Percentiles rank a stretch among this genome's conserved stretches.
Evolutionary conservation across 2,888 invertebrate species (phyloP).

Genomic region (Hypolimnas misippus): DNA sequence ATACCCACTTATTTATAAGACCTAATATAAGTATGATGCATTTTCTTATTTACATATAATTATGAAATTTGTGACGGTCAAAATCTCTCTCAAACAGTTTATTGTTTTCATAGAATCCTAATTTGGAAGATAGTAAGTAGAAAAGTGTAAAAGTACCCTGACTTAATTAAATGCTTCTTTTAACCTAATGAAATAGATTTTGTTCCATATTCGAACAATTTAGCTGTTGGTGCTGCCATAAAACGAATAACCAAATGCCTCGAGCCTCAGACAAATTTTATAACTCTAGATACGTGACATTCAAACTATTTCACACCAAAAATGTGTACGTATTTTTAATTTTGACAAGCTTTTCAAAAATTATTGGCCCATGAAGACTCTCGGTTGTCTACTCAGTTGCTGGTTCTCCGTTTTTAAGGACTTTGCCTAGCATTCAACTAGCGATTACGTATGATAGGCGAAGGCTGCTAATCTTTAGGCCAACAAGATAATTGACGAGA

Average conservation of each 20-base stretch:
- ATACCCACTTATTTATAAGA: not conserved
- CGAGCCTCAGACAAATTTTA: too few relatives aligned
- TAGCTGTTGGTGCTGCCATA: not conserved
- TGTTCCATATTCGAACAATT: not conserved
- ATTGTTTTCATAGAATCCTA: constrained; percentile 28
- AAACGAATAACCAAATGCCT: not conserved
- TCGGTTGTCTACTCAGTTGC: too few relatives aligned
- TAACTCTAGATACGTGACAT: too few relatives aligned
- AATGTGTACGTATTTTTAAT: too few relatives aligned
- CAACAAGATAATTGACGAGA: too few relatives aligned
- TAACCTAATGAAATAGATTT: constrained; percentile 10
- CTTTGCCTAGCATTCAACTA: too few relatives aligned
- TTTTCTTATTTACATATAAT: constrained; percentile 13
- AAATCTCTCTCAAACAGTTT: constrained; percentile 35
- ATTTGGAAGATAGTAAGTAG: constrained; percentile 52
- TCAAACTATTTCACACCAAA: too few relatives aligned
- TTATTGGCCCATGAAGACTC: too few relatives aligned
- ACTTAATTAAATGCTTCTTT: constrained; percentile 49
- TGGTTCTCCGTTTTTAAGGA: too few relatives aligned
- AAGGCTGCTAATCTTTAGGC: too few relatives aligned
- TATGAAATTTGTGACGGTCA: constrained; percentile 20
- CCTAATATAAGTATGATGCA: not conserved
- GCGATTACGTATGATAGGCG: too few relatives aligned
- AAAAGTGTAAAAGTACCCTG: constrained; percentile 78
- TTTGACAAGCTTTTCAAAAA: too few relatives aligned